Base-by-base conservation (phyloP, 2,113 vertebrate species). In the Leiothrix lutea region DNA sequence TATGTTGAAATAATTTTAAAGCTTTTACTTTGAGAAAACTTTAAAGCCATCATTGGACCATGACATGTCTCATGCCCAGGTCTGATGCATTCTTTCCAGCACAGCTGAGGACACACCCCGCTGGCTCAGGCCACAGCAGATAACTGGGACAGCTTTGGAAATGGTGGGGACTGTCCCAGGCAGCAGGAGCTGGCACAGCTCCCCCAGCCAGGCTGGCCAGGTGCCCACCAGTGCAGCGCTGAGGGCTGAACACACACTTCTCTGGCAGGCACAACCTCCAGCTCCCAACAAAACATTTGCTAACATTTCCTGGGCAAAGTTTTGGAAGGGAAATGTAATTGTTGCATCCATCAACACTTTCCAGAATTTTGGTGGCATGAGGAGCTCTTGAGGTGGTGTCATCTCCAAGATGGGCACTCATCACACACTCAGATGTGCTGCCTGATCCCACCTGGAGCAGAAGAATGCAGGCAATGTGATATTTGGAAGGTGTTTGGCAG, bases 101-200 rank as follows among this genome's bases (percentile, higher is more conserved):
- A 1, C 58, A 31, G 51, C 22, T 69, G 45, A 95, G 95, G 84
- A 90, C 17, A 78, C 90, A 58, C 87, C 72, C 79, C 2, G 3
- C 87, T 60, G n/a, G 83, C 95, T 89, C 92, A 70, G 95, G 23
- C 89, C 93, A 90, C 85, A 92, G 35, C 42, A 62, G 80, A 56
- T 21, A 5, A 33, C 8, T 6, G 50, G 94, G 77, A 81, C 26
- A 57, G 92, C 83, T 94, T 70, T 5, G 24, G 95, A 74, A 95
- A 62, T 14, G 50, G 64, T 65, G 65, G 91, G 65, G 18, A 92
- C 42, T 0, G 42, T 93, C 90, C 83, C 85, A 73, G 92, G 97
- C 29, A 24, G 95, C 33, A 26, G 85, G 86, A 87, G 88, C 86
- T 82, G 62, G 80, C 66, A 78, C 53, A 93, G 94, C 84, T 96